Evolutionary conservation across 2,888 invertebrate genomes (phyloP), one percentile per base, ranked within the genome.

Genomic region (Malthinus flaveolus): DNA sequence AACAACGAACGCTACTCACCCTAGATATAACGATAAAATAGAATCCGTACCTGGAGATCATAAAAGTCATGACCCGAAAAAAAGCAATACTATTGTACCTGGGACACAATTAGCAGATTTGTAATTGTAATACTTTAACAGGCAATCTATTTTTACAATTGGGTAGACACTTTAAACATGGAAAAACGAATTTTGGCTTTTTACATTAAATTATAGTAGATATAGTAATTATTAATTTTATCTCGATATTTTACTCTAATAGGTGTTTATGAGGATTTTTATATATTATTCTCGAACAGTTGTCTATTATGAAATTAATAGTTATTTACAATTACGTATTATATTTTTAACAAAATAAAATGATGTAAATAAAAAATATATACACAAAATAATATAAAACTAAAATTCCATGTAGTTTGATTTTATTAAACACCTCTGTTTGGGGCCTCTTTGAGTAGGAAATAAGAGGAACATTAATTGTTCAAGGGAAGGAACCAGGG

Each of bases 31-130:
- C 15, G 74, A 73, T 13, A 73, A 71, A 32, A 70, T 70, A 49
- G 66, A 69, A 15, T 61, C 69, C 13, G 68, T 75, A 45, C 68
- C 76, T 23, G 78, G 79, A 12, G 79, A 79, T 65, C 78, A 77
- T 65, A 75, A 78, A 61, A 76, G 73, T 68, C 77, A 78, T 10
- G 79, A 78, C 61, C 68, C 68, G 37, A 79, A 78, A 65, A 77
- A 76, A 63, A 79, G 78, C 67, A 75, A 77, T 62, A 78, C 75
- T 66, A 69, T 72, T 68, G 77, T 78, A 54, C 73, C 71, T 56
- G 49, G 35, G 15, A 32, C 49, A 10, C 49, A 48, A 46, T n/a
- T 58, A 42, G 45, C 53, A 3, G 49, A 53, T 46, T 33, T 53
- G 10, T 37, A 53, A 33, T 10, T 6, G 36, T 23, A 23, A 23